Conservation (phyloP, 1,140 invertebrate species). For the Venturia canescens region DNA sequence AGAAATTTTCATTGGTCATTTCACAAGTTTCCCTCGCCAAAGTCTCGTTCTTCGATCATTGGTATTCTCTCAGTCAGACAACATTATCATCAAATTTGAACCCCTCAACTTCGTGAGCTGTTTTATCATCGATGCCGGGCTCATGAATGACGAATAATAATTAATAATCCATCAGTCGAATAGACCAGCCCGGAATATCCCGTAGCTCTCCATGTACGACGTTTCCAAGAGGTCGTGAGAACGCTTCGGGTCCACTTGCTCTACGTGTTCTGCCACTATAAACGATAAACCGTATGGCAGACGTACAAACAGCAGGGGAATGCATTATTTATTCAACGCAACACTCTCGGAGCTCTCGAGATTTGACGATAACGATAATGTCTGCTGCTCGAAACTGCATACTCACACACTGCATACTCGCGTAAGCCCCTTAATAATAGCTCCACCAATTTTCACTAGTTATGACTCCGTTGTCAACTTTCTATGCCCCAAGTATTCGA, state of each 20-base stretch:
- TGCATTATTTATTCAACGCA: slow-evolving; percentile 26
- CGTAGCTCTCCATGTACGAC: not conserved
- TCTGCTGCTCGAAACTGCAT: not conserved
- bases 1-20: too few species aligned
- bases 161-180: too few species aligned
- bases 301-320: not conserved
- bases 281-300: slow-evolving; percentile 8
- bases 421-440: slow-evolving; percentile 22
- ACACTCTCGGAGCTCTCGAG: slow-evolving; percentile 3
- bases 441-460: not conserved
- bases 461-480: not conserved
- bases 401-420: not conserved
- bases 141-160: too few species aligned
- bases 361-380: slow-evolving; percentile 23
- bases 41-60: too few species aligned
- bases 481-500: not conserved
- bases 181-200: too few species aligned
- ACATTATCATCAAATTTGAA: too few species aligned
- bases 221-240: not conserved
- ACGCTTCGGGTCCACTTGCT: not conserved
- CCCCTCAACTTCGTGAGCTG: too few species aligned
- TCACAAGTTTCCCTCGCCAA: too few species aligned
- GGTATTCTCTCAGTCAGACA: too few species aligned
- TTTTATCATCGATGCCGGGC: too few species aligned
- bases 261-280: slow-evolving; percentile 3